Evolutionary conservation across 2,113 vertebrate genomes (phyloP).

Genomic region (Neodon shergylaensis): DNA sequence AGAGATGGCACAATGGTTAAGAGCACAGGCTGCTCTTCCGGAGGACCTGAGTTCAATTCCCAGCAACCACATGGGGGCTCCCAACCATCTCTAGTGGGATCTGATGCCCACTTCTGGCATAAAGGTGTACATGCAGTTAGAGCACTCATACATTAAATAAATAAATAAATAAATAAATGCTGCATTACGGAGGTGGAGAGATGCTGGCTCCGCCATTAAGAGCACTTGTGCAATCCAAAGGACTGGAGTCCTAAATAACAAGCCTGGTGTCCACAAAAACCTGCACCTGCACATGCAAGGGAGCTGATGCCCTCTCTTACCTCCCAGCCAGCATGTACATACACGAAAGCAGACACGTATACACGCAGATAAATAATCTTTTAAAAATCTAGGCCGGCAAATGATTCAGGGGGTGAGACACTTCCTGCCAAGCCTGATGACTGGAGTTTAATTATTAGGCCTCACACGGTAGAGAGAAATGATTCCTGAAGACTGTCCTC

Average conservation of each 20-base stretch:
- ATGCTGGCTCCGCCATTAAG: background rate
- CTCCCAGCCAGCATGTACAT: background rate
- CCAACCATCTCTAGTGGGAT: too few species aligned
- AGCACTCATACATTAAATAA: too few species aligned
- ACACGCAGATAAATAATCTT: background rate
- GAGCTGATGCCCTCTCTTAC: background rate
- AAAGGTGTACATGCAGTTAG: too few species aligned
- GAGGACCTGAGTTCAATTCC: too few species aligned
- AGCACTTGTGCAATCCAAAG: background rate
- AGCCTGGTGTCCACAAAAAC: background rate
- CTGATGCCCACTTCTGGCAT: too few species aligned
- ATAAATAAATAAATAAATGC: too few species aligned
- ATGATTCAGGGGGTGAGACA: too few species aligned
- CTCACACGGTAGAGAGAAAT: background rate
- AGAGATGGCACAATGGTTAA: too few species aligned
- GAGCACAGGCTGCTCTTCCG: too few species aligned
- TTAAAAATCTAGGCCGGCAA: background rate
- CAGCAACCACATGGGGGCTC: too few species aligned
- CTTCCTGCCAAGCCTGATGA: background rate
- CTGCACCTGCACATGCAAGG: background rate
- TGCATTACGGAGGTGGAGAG: background rate
- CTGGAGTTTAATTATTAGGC: background rate
- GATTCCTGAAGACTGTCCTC: background rate
- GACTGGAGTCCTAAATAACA: background rate
- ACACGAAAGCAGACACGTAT: fast-evolving